Evolutionary conservation across 2,797 vertebrate species (phyloP).

Genomic region (Chaetophractus vellerosus): DNA sequence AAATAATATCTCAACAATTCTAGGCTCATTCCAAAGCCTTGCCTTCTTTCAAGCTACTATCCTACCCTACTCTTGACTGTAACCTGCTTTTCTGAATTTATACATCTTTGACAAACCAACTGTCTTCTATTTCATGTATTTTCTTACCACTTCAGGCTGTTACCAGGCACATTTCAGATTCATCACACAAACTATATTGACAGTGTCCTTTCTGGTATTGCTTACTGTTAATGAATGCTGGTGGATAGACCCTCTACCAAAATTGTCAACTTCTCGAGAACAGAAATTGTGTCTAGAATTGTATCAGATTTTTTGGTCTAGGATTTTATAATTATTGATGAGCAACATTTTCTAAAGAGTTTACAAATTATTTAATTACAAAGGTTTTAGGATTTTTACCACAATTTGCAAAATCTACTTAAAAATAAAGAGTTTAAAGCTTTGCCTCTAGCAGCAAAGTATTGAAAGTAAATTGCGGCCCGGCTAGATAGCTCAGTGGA

Average conservation of each 20-base stretch:
- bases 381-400: not conserved
- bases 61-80: not conserved
- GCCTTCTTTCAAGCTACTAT: not conserved
- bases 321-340: not conserved
- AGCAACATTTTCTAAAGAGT: not conserved
- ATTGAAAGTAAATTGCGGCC: too few relatives aligned
- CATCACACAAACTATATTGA: not conserved
- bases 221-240: not conserved
- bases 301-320: not conserved
- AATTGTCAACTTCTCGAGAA: not conserved
- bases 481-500: too few relatives aligned
- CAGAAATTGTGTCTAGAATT: not conserved
- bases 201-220: not conserved
- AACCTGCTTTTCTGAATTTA: not conserved
- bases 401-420: not conserved
- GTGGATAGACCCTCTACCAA: not conserved
- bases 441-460: not conserved
- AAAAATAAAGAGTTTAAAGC: not conserved
- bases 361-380: not conserved
- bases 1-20: not conserved
- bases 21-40: not conserved
- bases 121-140: not conserved
- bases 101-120: not conserved
- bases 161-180: not conserved
- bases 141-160: not conserved